Conservation (phyloP, 2,113 vertebrate genomes). For the Cheilinus undulatus region DNA sequence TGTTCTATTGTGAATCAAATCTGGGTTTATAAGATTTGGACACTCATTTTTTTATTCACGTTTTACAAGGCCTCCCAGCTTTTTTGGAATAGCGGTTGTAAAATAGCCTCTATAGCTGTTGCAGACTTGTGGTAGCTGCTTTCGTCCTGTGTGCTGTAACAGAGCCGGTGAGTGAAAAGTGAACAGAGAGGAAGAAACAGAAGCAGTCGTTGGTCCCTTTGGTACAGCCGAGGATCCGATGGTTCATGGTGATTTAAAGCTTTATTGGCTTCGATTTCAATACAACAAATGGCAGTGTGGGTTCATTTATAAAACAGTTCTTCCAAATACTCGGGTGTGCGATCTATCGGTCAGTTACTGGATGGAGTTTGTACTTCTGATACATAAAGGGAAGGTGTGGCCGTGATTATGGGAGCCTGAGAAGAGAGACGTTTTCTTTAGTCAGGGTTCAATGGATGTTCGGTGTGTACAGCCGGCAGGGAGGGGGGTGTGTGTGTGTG, state of each 20-base stretch:
- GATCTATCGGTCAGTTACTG: constrained; percentile 52
- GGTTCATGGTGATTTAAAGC: constrained; percentile 79
- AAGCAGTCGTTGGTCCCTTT: constrained; percentile 61
- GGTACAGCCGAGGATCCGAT: constrained; percentile 65
- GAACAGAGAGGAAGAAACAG: constrained; percentile 60
- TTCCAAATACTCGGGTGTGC: constrained; percentile 77
- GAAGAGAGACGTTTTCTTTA: constrained; percentile 71
- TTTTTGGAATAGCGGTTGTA: too few relatives aligned
- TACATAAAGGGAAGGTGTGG: constrained; percentile 71
- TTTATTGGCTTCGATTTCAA: constrained; percentile 83
- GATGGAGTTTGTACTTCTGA: constrained; percentile 63
- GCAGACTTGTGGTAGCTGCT: too few relatives aligned
- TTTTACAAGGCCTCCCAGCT: too few relatives aligned
- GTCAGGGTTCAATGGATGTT: constrained; percentile 57
- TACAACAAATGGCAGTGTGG: constrained; percentile 85
- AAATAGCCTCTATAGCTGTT: too few relatives aligned
- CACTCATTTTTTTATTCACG: too few relatives aligned
- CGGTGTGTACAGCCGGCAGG: constrained; percentile 48
- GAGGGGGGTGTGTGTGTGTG: constrained; percentile 44
- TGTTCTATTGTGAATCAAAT: too few relatives aligned
- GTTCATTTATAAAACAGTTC: constrained; percentile 81
- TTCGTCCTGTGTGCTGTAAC: too few relatives aligned
- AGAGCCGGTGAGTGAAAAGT: too few relatives aligned
- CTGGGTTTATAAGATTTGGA: too few relatives aligned
- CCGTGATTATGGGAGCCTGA: constrained; percentile 76